Evolutionary conservation across 2,888 invertebrate genomes (phyloP).

Genomic region (Agriopis leucophaearia): DNA sequence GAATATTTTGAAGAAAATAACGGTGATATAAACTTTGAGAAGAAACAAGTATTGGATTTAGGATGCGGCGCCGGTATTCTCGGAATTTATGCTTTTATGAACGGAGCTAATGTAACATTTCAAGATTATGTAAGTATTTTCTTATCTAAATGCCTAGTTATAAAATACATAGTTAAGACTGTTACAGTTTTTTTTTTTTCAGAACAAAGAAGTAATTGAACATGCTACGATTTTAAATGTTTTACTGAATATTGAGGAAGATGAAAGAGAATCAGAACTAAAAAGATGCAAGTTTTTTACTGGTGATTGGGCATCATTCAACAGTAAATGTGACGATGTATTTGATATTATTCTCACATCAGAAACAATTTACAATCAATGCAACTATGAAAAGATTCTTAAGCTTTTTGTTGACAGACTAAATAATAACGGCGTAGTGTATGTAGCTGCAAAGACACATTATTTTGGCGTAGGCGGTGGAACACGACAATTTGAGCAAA

Average conservation of each 20-base stretch:
- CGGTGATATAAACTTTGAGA: constrained; percentile 65
- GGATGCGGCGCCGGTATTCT: constrained; percentile 97
- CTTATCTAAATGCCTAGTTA: background rate
- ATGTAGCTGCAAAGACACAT: constrained; percentile 95
- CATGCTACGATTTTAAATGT: constrained; percentile 94
- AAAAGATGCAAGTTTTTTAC: constrained; percentile 87
- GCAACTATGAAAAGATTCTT: constrained; percentile 92
- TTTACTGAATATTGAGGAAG: constrained; percentile 87
- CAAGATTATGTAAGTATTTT: constrained; percentile 95
- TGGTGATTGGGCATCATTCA: constrained; percentile 92
- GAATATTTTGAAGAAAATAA: constrained; percentile 85
- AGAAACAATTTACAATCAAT: constrained; percentile 96
- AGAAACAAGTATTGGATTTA: constrained; percentile 91
- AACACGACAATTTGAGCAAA: constrained; percentile 90
- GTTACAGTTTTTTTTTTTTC: constrained; percentile 58
- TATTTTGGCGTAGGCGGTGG: constrained; percentile 99
- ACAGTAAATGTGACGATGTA: constrained; percentile 71
- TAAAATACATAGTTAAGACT: background rate
- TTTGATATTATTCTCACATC: constrained; percentile 96
- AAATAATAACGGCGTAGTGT: constrained; percentile 87
- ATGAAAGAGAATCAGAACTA: constrained; percentile 62
- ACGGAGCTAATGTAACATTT: constrained; percentile 91
- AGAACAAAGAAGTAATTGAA: constrained; percentile 95
- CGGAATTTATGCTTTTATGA: constrained; percentile 91
- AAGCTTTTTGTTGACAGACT: constrained; percentile 88